These are phyloP conservation scores for Rafetus swinhoei DNA, from an alignment of 2,113 vertebrate genomes.

Conservation along the genomic window DNA sequence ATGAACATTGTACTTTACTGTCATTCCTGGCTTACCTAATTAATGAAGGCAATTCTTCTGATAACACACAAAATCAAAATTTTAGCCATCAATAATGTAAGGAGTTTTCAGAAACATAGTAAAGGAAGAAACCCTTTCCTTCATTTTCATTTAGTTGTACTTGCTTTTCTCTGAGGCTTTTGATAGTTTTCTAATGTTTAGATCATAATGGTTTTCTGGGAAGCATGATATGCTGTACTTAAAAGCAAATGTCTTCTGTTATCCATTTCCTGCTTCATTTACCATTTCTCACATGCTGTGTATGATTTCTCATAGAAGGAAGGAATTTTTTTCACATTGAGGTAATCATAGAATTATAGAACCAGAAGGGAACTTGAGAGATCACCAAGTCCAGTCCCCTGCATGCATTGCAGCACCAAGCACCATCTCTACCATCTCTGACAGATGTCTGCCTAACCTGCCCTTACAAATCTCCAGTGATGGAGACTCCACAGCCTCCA, in stretches of 20 bases:
- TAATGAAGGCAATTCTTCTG: neutral
- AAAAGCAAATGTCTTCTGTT: neutral
- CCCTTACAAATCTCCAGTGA: too few species aligned
- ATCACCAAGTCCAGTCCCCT: too few species aligned
- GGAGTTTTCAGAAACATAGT: neutral
- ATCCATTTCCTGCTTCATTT: neutral
- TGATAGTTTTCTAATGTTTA: neutral
- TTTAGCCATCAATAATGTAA: neutral
- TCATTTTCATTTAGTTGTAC: neutral
- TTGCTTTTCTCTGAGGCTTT: neutral
- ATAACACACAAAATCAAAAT: neutral
- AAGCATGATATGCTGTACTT: neutral
- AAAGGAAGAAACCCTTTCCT: neutral
- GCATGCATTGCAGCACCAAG: too few species aligned
- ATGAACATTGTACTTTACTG: neutral
- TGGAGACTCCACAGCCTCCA: too few species aligned
- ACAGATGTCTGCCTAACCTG: too few species aligned
- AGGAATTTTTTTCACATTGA: neutral
- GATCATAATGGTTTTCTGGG: neutral
- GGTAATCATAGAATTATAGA: neutral
- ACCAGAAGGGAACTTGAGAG: too few species aligned
- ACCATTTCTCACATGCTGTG: neutral
- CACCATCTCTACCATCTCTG: too few species aligned
- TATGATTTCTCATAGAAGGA: neutral
- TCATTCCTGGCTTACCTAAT: neutral